These are phyloP conservation scores for Geotrypetes seraphini DNA, from an alignment of 2,797 vertebrate genomes.

Conservation along the genomic window DNA sequence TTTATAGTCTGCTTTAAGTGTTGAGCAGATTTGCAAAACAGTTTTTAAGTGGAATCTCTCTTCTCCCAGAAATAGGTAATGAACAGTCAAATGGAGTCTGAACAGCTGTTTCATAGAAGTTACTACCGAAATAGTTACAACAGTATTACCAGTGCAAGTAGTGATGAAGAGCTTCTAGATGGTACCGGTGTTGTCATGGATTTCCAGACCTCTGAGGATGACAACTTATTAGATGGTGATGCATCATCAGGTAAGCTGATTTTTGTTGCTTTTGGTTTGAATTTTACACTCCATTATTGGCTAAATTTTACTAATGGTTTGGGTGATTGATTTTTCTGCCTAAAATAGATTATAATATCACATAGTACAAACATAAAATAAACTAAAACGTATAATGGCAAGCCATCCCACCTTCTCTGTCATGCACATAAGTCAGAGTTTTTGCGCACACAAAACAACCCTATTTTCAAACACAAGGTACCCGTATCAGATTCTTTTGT, in stretches of 20 bases:
- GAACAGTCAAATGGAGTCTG: constrained; percentile 96
- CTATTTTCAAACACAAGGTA: too few relatives aligned
- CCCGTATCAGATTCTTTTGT: too few relatives aligned
- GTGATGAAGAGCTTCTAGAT: constrained; percentile 95
- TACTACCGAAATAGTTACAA: constrained; percentile 97
- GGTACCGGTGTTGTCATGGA: constrained; percentile 93
- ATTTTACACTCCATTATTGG: too few relatives aligned
- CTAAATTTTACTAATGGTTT: not conserved
- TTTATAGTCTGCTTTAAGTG: too few relatives aligned
- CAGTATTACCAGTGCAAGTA: constrained; percentile 95
- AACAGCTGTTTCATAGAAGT: constrained; percentile 94
- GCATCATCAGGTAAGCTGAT: constrained; percentile 76
- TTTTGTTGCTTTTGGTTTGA: too few relatives aligned
- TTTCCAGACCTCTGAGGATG: constrained; percentile 95
- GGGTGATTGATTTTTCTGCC: not conserved
- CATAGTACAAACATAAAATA: too few relatives aligned
- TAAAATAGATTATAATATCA: not conserved
- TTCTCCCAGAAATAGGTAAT: constrained; percentile 47
- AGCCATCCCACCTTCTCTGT: too few relatives aligned
- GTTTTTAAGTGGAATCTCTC: too few relatives aligned
- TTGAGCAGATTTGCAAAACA: too few relatives aligned
- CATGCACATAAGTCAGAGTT: too few relatives aligned
- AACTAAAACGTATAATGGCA: too few relatives aligned
- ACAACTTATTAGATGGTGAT: constrained; percentile 93
- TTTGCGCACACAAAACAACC: too few relatives aligned